Percentiles rank a stretch among this genome's conserved stretches.
These are phyloP conservation scores for Acrobasis repandana DNA, from an alignment of 2,888 invertebrate genomes.

Conservation along the genomic window DNA sequence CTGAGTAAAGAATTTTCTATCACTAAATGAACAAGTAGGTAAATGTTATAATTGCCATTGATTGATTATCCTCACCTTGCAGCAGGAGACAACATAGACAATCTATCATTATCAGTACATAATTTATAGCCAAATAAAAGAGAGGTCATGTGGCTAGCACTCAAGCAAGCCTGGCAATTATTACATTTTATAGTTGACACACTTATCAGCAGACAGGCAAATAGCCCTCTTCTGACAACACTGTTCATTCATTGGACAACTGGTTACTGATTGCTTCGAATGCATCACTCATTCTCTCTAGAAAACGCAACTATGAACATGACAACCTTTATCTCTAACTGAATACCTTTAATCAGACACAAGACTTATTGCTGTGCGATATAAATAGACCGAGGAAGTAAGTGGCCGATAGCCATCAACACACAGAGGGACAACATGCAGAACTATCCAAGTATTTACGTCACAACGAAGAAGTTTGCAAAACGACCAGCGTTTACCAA, in stretches of 20 bases:
- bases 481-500: constrained; percentile 35
- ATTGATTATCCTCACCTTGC: neutral
- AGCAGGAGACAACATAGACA: constrained; percentile 6
- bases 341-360: constrained; percentile 13
- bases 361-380: constrained; percentile 18
- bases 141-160: constrained; percentile 10
- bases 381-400: constrained; percentile 31
- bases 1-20: too few species aligned
- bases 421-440: constrained; percentile 30
- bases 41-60: too few species aligned
- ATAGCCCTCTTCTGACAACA: constrained; percentile 5
- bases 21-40: too few species aligned
- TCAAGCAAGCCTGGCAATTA: constrained; percentile 14
- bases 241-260: constrained; percentile 3
- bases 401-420: constrained; percentile 30
- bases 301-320: constrained; percentile 4
- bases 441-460: constrained; percentile 40
- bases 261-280: constrained; percentile 3
- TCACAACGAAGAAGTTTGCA: constrained; percentile 44
- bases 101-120: constrained; percentile 9
- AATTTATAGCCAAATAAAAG: constrained; percentile 18
- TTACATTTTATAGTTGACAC: constrained; percentile 21
- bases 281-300: neutral
- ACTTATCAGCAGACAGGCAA: constrained; percentile 13
- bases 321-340: constrained; percentile 9